Base-by-base conservation (phyloP, 2,888 invertebrate species). In the Tenthredo livida region DNA sequence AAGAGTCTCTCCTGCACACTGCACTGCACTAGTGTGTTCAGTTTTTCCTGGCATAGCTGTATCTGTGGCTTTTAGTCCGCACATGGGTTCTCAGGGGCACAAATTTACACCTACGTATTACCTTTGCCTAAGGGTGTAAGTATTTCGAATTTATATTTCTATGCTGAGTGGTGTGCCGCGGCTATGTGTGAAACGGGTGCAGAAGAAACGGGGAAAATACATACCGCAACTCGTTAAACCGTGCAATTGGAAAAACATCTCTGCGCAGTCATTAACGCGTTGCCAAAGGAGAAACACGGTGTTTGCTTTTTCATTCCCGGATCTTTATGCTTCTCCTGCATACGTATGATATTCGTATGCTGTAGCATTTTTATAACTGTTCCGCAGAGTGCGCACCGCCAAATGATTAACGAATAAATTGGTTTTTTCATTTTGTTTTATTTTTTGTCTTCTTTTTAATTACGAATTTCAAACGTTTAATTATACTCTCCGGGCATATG, bases 201-300 rank as follows among this genome's bases (percentile, higher is more conserved):
- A 25, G 2, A 77, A 77, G 77, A 77, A 77, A 77, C 17, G 33
- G 33, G 29, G 2, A 17, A 25, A 54, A 33, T 54, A 54, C 29
- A 33, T 54, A 54, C 29, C 40, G 21, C 65, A 50, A 47, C 67
- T 83, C 83, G 67, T 83, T 83, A 83, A 50, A 83, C 43, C 50
- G 67, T 50, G 83, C 83, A 83, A 67, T 83, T 67, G 67, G 83
- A 83, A 83, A 67, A 67, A 83, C 43, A 47, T 67, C 37, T 40
- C 83, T 65, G 43, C 29, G 43, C 29, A 83, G 83, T 67, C 83
- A 83, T 83, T 67, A 83, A 83, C 65, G 50, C n/a, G 43, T 25
- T 70, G 83, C 65, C 67, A 67, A 40, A 70, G 47, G n/a, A 43
- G 54, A 17, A 43, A 37, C 47, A 37, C 80, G 40, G n/a, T 43